Evolutionary conservation across 2,113 vertebrate species (phyloP).

Genomic region (Atractosteus spatula): DNA sequence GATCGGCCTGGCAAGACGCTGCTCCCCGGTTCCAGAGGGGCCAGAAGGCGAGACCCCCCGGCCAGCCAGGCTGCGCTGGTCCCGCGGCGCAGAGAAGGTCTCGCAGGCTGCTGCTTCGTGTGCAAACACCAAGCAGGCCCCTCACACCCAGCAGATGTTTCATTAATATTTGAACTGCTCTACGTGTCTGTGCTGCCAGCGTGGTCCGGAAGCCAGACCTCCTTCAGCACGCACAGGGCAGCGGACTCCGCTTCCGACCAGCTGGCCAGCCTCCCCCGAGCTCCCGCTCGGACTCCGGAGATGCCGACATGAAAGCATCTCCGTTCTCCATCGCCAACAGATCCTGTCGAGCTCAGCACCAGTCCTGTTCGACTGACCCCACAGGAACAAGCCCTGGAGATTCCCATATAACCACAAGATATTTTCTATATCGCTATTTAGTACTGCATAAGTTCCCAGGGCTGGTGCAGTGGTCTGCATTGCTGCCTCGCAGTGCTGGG

Average conservation of each 20-base stretch:
- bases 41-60: neutral
- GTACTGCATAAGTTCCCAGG: too few species aligned
- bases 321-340: too few species aligned
- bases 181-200: slow-evolving; percentile 20
- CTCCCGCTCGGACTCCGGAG: too few species aligned
- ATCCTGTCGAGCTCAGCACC: too few species aligned
- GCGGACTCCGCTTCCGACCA: neutral
- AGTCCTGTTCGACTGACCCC: too few species aligned
- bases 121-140: neutral
- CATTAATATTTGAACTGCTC: slow-evolving; percentile 11
- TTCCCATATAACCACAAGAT: too few species aligned
- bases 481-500: too few species aligned
- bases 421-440: too few species aligned
- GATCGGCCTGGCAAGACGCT: slow-evolving; percentile 21
- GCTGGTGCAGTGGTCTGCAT: too few species aligned
- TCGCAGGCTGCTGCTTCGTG: neutral
- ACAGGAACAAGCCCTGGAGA: too few species aligned
- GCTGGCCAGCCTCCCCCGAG: too few species aligned
- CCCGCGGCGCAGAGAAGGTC: neutral
- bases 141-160: slow-evolving; percentile 9
- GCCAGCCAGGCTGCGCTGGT: neutral
- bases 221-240: neutral
- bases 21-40: slow-evolving; percentile 26
- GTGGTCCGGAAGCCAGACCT: neutral
- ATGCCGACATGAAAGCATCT: too few species aligned